Conservation (phyloP, 2,888 invertebrate species). For the Nomada hirtipes region DNA sequence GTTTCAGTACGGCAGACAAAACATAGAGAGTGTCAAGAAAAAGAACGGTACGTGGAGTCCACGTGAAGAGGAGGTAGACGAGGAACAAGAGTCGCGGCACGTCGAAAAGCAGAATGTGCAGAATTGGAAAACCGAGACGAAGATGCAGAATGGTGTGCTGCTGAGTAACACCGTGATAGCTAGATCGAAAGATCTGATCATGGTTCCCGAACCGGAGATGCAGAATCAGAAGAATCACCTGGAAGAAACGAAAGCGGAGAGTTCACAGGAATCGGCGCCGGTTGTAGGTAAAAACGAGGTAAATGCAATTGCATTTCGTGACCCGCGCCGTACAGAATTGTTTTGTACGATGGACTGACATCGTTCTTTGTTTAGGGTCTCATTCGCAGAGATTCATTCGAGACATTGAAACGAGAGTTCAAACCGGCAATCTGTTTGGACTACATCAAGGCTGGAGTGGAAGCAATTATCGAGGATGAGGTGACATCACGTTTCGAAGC, state of each 20-base stretch:
- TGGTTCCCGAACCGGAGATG: slow-evolving; percentile 90
- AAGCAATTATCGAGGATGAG: slow-evolving; percentile 99
- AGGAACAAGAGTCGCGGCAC: slow-evolving; percentile 82
- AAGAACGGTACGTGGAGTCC: slow-evolving; percentile 85
- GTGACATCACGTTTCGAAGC: slow-evolving; percentile 99
- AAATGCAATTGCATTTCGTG: neutral
- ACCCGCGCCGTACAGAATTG: neutral
- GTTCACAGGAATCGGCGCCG: slow-evolving; percentile 29
- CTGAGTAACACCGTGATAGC: slow-evolving; percentile 89
- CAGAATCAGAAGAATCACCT: slow-evolving; percentile 85
- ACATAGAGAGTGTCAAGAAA: slow-evolving; percentile 85
- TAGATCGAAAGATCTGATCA: slow-evolving; percentile 89
- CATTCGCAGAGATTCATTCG: slow-evolving; percentile 83
- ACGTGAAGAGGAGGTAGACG: slow-evolving; percentile 85
- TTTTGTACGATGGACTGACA: neutral
- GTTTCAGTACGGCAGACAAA: slow-evolving; percentile 92
- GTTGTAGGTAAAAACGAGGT: slow-evolving; percentile 69
- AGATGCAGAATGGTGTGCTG: slow-evolving; percentile 73
- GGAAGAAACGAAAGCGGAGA: slow-evolving; percentile 44
- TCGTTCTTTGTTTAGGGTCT: slow-evolving; percentile 73
- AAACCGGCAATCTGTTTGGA: slow-evolving; percentile 94
- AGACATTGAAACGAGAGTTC: slow-evolving; percentile 88
- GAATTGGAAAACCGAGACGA: slow-evolving; percentile 59
- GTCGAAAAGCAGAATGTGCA: slow-evolving; percentile 65
- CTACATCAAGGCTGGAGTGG: slow-evolving; percentile 96